Evolutionary conservation across 1,140 invertebrate species (phyloP).

Genomic region (Bactericera cockerelli): DNA sequence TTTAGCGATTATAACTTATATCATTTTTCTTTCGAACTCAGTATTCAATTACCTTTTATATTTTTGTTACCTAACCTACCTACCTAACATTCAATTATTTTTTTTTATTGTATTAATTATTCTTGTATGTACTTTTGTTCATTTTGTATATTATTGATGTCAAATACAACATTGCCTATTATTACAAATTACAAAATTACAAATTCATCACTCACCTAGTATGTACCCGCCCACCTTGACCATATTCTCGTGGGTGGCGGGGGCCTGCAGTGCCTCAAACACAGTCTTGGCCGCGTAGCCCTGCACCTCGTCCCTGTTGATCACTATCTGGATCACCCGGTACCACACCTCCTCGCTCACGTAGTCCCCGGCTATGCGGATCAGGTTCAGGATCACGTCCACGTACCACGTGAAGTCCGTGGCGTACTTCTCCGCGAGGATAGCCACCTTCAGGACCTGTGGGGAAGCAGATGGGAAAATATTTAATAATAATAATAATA

Average conservation of each 20-base stretch:
- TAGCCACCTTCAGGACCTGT: slow-evolving; percentile 90
- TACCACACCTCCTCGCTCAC: slow-evolving; percentile 98
- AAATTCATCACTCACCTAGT: slow-evolving; percentile 55
- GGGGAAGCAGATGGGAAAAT: no score
- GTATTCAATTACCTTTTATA: no score
- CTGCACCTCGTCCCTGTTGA: slow-evolving; percentile 97
- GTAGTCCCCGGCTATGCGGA: slow-evolving; percentile 98
- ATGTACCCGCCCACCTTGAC: slow-evolving; percentile 99
- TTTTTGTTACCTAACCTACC: no score
- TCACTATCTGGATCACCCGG: slow-evolving; percentile 98
- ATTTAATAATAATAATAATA: no score
- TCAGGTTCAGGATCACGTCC: slow-evolving; percentile 97
- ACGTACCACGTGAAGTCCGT: slow-evolving; percentile 99
- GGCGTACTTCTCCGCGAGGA: slow-evolving; percentile 98
- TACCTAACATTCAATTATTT: no score
- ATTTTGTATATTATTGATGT: no score
- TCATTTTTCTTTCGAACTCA: no score
- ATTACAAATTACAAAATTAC: no score
- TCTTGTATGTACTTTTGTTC: no score
- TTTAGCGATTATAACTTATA: no score
- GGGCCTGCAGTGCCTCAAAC: slow-evolving; percentile 95
- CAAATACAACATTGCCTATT: no score
- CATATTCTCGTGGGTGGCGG: slow-evolving; percentile 99
- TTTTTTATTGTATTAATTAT: no score
- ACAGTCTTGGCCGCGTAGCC: slow-evolving; percentile 99